Evolutionary conservation across 2,113 vertebrate genomes (phyloP), one percentile per base, ranked within the genome.

Genomic region (Ceyx cyanopectus): DNA sequence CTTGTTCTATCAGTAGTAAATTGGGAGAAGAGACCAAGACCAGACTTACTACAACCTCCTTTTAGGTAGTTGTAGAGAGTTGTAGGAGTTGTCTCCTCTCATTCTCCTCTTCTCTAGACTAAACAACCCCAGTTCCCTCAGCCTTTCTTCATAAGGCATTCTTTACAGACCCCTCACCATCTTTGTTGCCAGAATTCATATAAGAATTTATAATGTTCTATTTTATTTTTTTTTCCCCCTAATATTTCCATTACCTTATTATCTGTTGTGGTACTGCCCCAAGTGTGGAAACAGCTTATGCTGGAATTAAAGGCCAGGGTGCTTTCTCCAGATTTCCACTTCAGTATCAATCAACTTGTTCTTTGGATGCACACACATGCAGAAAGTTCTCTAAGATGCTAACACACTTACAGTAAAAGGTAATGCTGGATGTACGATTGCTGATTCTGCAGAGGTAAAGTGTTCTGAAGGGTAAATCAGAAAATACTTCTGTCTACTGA

Each of bases 391-490:
- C 66, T 23, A 32, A 80, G 60, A 72, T 81, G 67, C 34, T 27
- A 40, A 29, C n/a, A 18, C 2, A 17, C 63, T 80, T 90, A n/a
- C 1, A 60, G 18, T 30, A 58, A 62, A 80, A 60, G 3, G 1
- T 54, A 51, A 32, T 45, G 16, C 1, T 54, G 24, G 58, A 15
- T 0, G 0, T 34, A 7, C 3, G 6, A 9, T 54, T 76, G 17
- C 48, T 75, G 74, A 81, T 29, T n/a, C 23, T 79, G 60, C 30
- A 54, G 37, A 74, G 8, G 14, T 17, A 89, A 80, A 66, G 58
- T 13, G 10, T 75, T 40, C 30, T 48, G 29, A 63, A 43, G 4
- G 4, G 12, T 30, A 63, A 78, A 67, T 53, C 6, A 48, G n/a
- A 63, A 81, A 86, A 66, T n/a, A 43, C 0, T 0, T 1, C 87